Base-by-base conservation (phyloP, 2,888 invertebrate species). In the Pecten maximus region DNA sequence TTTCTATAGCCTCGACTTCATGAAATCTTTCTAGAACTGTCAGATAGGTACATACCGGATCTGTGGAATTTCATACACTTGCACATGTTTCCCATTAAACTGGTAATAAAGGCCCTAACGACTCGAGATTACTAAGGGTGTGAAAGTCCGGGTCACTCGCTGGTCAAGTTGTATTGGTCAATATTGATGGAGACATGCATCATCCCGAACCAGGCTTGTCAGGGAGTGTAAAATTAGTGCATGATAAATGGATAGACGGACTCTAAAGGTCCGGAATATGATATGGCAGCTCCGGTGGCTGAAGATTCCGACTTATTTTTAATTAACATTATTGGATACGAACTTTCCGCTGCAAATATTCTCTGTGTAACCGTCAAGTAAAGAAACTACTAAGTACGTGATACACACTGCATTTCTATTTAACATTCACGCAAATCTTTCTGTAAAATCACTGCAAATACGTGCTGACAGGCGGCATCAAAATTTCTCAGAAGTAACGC, bases 81-180 rank as follows among this genome's bases (percentile, higher is more conserved):
- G 74, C 74, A 74, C 74, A 28, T 74, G 74, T 74, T 35, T 74
- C 74, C 35, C 74, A 74, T 74, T 74, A 74, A 74, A 28, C 35
- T 28, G 35, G 74, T 74, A 74, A 74, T 74, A 74, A 28, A 74
- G 74, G 23, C 74, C 74, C 74, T 74, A 74, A 74, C 74, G 74
- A 74, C 74, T 74, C 12, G 28, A 74, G 74, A 74, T 74, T 74
- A 74, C 35, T 74, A 35, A 23, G 35, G 35, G 74, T 74, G 74
- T 74, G 74, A 74, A 74, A 74, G 0, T 74, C 74, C 74, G 35
- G 74, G 74, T 74, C 74, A 74, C 74, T 10, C 74, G 10, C 74
- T 74, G 74, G 74, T 74, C 74, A 74, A 74, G 23, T 15, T 74
- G 74, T 12, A 74, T 74, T 74, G 74, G 74, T 74, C 74, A 74